Percentiles rank a stretch among this genome's conserved stretches.
Conservation (phyloP, 2,113 vertebrate genomes). For the Chaetodon auriga region DNA sequence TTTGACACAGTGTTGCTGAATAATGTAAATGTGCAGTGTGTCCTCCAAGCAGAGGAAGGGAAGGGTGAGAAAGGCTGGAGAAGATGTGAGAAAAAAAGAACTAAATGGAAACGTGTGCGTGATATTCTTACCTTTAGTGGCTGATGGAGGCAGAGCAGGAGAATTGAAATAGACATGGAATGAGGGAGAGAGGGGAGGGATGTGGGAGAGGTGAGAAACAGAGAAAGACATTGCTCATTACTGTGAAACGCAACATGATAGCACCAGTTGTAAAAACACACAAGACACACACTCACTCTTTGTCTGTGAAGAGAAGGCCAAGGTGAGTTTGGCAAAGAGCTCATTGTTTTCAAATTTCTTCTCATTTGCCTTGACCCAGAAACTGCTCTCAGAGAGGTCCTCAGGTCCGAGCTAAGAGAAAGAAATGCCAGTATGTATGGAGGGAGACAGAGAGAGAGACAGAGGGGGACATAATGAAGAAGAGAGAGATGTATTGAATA, state of each 20-base stretch:
- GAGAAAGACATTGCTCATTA: constrained; percentile 58
- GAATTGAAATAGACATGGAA: constrained; percentile 50
- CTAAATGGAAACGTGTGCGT: constrained; percentile 34
- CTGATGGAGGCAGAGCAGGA: constrained; percentile 66
- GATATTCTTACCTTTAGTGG: constrained; percentile 80
- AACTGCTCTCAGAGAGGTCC: constrained; percentile 89
- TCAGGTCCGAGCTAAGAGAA: constrained; percentile 84
- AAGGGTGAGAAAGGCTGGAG: constrained; percentile 21
- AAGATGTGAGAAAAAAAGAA: constrained; percentile 34
- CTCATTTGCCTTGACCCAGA: constrained; percentile 91
- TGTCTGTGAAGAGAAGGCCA: constrained; percentile 90
- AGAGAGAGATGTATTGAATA: constrained; percentile 18
- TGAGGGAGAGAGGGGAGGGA: background rate
- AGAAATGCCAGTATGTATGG: background rate
- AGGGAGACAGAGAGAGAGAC: background rate
- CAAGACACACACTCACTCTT: constrained; percentile 86
- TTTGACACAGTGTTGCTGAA: constrained; percentile 68
- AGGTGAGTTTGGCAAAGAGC: constrained; percentile 91
- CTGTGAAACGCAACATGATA: constrained; percentile 39
- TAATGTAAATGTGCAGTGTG: constrained; percentile 68
- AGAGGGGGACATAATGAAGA: constrained; percentile 5
- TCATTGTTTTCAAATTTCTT: constrained; percentile 89
- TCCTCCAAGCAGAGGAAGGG: constrained; percentile 46
- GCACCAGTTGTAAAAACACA: constrained; percentile 24
- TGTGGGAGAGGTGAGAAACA: constrained; percentile 7